phyloP scores from a whole-genome alignment of 92 coral and sea anemone species.

The Galaxea fascicularis region DNA sequence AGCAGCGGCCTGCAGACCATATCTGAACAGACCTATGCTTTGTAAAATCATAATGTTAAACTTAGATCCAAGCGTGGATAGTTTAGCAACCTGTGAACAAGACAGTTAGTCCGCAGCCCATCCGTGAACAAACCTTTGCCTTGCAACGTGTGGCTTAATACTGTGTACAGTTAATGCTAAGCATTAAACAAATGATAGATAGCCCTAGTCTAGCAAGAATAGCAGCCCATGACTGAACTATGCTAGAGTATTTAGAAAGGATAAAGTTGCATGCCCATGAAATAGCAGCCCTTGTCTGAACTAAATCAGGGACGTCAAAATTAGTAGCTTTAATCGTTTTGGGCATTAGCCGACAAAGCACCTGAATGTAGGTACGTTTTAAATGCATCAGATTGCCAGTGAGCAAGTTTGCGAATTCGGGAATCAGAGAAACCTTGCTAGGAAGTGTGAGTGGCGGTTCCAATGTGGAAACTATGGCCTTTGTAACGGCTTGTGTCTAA shows the following conservation, averaged over 20 bases:
- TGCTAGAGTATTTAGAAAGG: conserved; percentile 19
- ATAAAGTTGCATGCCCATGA: background rate
- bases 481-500: conserved; percentile 42
- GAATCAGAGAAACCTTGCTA: conserved; percentile 42
- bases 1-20: conserved; percentile 41
- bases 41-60: conserved; percentile 20
- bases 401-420: conserved; percentile 22
- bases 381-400: conserved; percentile 44
- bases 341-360: conserved; percentile 19
- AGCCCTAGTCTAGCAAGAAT: conserved; percentile 20
- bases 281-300: conserved; percentile 29
- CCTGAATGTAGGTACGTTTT: conserved; percentile 12
- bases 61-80: conserved; percentile 21
- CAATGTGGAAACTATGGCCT: conserved; percentile 52
- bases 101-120: conserved; percentile 9
- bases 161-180: conserved; percentile 20
- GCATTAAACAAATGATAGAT: conserved; percentile 14
- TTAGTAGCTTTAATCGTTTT: conserved; percentile 13
- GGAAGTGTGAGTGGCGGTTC: conserved; percentile 45
- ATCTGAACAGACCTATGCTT: conserved; percentile 34
- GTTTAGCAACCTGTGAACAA: conserved; percentile 1
- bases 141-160: conserved; percentile 22
- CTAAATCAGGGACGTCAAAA: background rate
- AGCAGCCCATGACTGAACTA: conserved; percentile 30
- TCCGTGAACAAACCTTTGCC: conserved; percentile 39